A percentile compares a stretch with the other conserved stretches of the same genome.
Evolutionary conservation across 2,113 vertebrate species (phyloP).

Genomic region (Channa argus): DNA sequence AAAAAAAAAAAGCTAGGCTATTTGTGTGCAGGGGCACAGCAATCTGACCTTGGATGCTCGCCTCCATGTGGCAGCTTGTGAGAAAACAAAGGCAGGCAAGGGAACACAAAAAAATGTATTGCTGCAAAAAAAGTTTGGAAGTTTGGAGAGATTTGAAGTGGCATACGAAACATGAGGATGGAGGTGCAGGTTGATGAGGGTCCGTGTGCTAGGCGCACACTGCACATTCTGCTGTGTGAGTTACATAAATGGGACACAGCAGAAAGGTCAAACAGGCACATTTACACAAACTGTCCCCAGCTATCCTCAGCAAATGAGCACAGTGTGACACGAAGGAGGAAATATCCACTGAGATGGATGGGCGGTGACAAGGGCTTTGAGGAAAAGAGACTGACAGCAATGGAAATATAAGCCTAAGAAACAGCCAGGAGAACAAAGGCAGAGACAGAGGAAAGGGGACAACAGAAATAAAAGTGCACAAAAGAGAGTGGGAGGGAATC

Average conservation of each 20-base stretch:
- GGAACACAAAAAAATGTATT: constrained; percentile 28
- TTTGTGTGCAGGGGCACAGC: constrained; percentile 46
- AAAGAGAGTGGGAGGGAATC: constrained; percentile 58
- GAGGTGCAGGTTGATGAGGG: constrained; percentile 56
- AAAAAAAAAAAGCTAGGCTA: constrained; percentile 31
- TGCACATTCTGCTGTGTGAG: constrained; percentile 44
- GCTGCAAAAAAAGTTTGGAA: neutral
- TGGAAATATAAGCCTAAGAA: constrained; percentile 44
- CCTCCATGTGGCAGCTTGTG: constrained; percentile 43
- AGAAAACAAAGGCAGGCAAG: constrained; percentile 43
- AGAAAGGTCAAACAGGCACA: constrained; percentile 63
- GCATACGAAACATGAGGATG: neutral
- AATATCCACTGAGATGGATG: constrained; percentile 46
- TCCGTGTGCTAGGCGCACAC: constrained; percentile 44
- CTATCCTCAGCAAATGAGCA: constrained; percentile 53
- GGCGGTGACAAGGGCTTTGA: constrained; percentile 45
- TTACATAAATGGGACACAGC: constrained; percentile 57
- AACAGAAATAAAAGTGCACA: constrained; percentile 46
- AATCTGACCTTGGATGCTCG: constrained; percentile 63
- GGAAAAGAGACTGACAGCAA: constrained; percentile 47
- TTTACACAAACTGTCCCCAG: constrained; percentile 58
- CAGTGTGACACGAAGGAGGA: constrained; percentile 37
- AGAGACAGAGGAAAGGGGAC: constrained; percentile 41
- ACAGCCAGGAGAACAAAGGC: constrained; percentile 44
- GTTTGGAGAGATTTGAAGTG: constrained; percentile 46